Evolutionary conservation across 2,888 invertebrate species (phyloP), one percentile per base, ranked within the genome.

Genomic region (Stegophylla sp.): DNA sequence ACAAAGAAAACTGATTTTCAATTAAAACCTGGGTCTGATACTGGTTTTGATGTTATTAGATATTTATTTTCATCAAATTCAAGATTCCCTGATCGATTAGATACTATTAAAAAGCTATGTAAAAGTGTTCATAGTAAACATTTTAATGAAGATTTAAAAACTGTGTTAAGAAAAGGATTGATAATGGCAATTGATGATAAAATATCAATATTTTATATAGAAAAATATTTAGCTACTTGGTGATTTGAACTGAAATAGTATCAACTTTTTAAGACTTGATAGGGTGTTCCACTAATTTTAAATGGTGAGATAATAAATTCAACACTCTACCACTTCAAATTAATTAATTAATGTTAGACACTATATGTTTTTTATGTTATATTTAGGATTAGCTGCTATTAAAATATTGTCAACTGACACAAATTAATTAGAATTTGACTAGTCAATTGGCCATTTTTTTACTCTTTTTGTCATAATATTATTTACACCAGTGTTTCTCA

Each of bases 51-150:
- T 64, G 83, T 83, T 34, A 73, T 84, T 12, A 83, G 82, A 71
- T 84, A 83, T 81, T 67, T 84, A 10, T 82, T 84, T 43, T 64
- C 83, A 4, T 82, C 84, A 5, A 83, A 84, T 23, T 84, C 84
- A 81, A 83, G 82, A 20, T 82, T 82, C n/a, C 41, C 72, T n/a
- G 82, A 83, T 13, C 82, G 84, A 15, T 69, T 83, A 26, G 59
- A 83, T 69, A 83, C 84, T 28, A 75, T 84, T 53, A 77, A 77
- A 79, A 61, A 66, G 12, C 83, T 84, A 23, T 56, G 67, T 26
- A 69, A 56, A 34, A 79, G 77, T 66, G 48, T 64, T 15, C 66
- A 82, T 20, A 69, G 74, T 66, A 23, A 77, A 13, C 15, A n/a
- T 26, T 82, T 83, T 45, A 63, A 81, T 13, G 45, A 73, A 45